These are phyloP conservation scores for Cyphomyrus discorhynchus DNA, from an alignment of 2,113 vertebrate genomes.

Conservation along the genomic window DNA sequence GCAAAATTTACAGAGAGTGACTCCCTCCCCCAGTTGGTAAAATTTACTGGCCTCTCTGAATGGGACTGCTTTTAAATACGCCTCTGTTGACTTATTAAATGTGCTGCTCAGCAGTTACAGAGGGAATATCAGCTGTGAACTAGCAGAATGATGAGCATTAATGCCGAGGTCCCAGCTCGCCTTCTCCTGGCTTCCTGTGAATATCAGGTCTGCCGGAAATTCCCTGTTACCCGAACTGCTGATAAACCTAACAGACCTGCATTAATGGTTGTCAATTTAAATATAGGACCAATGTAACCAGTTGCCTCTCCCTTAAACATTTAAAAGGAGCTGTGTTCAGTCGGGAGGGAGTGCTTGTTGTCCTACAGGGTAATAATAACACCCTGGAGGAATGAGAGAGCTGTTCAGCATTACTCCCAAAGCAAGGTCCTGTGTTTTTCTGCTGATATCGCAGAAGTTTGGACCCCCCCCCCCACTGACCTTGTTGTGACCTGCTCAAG, in stretches of 20 bases:
- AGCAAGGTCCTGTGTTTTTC: conserved; percentile 24
- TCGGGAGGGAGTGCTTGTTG: conserved; percentile 9
- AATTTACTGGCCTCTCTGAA: neutral
- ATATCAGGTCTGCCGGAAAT: neutral
- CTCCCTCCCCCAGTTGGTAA: too few species aligned
- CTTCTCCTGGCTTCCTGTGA: neutral
- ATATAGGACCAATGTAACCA: neutral
- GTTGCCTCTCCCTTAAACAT: neutral
- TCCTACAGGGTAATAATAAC: neutral
- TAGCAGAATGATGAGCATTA: neutral
- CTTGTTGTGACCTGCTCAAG: conserved; percentile 3
- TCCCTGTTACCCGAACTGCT: neutral
- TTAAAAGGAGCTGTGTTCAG: conserved; percentile 14
- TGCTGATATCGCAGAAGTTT: neutral
- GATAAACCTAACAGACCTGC: neutral
- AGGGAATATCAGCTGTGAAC: neutral
- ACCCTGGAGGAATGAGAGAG: neutral
- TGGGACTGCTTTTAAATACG: neutral
- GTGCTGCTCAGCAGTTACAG: neutral
- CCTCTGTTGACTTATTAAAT: neutral
- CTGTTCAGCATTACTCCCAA: conserved; percentile 15
- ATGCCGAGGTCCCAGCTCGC: neutral
- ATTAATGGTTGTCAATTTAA: neutral
- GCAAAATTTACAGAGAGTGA: neutral
- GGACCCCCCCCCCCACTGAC: neutral